These are phyloP conservation scores for Lacerta bilineata DNA, from an alignment of 2,797 vertebrate genomes.

Conservation along the genomic window DNA sequence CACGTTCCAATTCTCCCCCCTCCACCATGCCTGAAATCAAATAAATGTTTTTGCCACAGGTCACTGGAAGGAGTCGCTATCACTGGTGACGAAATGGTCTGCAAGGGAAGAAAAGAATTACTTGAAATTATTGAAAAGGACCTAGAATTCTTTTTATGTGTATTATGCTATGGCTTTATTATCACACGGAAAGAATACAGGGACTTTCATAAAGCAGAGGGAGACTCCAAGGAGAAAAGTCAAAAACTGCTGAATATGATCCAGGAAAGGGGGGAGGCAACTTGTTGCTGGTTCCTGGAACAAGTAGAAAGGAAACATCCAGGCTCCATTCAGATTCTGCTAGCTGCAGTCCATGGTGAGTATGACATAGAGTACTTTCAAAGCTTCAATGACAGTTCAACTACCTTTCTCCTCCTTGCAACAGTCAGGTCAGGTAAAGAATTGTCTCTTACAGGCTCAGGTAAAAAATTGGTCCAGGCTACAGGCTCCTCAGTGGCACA, in stretches of 20 bases:
- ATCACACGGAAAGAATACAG: neutral
- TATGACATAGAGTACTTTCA: neutral
- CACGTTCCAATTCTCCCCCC: no score
- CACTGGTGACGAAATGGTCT: neutral
- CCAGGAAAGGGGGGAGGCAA: constrained; percentile 2
- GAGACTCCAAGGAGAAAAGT: neutral
- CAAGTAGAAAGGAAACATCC: neutral
- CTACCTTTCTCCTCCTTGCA: neutral
- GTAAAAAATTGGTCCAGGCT: no score
- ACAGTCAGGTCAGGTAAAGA: neutral
- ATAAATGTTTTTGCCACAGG: neutral
- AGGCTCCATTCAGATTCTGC: neutral
- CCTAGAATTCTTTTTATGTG: neutral
- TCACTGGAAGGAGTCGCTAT: neutral
- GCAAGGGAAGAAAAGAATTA: neutral
- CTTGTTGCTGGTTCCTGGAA: neutral
- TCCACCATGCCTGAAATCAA: neutral
- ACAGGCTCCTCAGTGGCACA: fast-evolving
- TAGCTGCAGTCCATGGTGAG: neutral
- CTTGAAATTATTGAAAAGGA: neutral
- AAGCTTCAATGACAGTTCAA: neutral
- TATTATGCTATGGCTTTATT: neutral
- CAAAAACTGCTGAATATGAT: neutral
- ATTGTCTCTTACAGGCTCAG: neutral
- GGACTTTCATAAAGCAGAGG: neutral